Base-by-base conservation (phyloP, 2,888 invertebrate genomes). In the Drosophila anomalipes region DNA sequence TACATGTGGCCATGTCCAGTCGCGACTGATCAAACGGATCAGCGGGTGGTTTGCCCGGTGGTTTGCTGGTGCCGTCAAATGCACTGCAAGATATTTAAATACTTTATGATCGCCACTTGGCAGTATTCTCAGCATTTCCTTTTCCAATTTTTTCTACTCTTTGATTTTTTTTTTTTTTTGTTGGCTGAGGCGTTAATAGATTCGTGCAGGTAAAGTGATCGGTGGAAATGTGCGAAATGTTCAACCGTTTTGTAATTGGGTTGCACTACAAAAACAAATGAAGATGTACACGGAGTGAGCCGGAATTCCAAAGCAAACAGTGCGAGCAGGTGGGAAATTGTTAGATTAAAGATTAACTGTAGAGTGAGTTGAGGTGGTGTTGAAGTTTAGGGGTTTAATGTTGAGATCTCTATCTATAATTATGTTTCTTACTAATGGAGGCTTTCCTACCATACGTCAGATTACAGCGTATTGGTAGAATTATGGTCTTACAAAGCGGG, bases 161-260 rank as follows among this genome's bases (percentile, higher is more conserved):
- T 47, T 22, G 14, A 4, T 22, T 22, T 47, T 30, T 35, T 61
- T 44, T 37, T 44, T 19, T 35, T 22, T 61, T 41, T n/a, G 16
- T 64, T 78, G 70, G 70, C 51, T 35, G 16, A 68, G 74, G 67
- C 79, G 86, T 82, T 79, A 72, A 81, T 33, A 41, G 58, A 73
- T 86, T 70, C 64, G 51, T 58, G 69, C 70, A 64, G 70, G 51
- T 68, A 64, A 59, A 60, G 65, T 81, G 73, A 74, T 57, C 62
- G 70, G 53, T 70, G 87, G 69, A 84, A 84, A 86, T 87, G 88
- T 85, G 85, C 86, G 59, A 90, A 90, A 79, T 90, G 83, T 71
- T 82, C 70, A 71, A 71, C 72, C 60, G 79, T 61, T 66, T 73
- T 61, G 64, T 70, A 87, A 85, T 79, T 85, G 85, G 85, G 88